These are phyloP conservation scores for Macroramphosus scolopax DNA, from an alignment of 2,797 vertebrate genomes.

Conservation along the genomic window DNA sequence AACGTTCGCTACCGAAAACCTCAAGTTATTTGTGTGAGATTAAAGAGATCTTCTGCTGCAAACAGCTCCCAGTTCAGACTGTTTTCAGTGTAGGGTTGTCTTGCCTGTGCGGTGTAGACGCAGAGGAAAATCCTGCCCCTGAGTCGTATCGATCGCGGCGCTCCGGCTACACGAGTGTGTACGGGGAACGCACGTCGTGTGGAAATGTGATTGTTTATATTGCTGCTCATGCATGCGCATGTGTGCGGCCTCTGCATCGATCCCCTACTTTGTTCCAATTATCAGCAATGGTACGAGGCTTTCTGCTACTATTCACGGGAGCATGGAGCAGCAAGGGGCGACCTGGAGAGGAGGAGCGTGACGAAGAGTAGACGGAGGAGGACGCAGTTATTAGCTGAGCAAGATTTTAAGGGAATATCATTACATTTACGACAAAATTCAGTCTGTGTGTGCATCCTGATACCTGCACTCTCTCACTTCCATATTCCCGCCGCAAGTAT, in stretches of 20 bases:
- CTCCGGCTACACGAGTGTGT: constrained; percentile 23
- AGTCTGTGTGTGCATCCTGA: too few species aligned
- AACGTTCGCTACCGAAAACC: too few species aligned
- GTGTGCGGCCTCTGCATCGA: constrained; percentile 60
- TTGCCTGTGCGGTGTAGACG: constrained; percentile 47
- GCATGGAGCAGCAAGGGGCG: constrained; percentile 51
- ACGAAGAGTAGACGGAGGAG: constrained; percentile 12
- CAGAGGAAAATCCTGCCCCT: constrained; percentile 58
- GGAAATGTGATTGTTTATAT: constrained; percentile 56
- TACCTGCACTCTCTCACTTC: too few species aligned
- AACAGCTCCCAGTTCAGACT: constrained; percentile 31
- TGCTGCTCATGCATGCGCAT: constrained; percentile 21
- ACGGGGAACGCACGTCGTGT: too few species aligned
- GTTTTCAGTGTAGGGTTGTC: constrained; percentile 24
- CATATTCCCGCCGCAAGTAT: constrained; percentile 23
- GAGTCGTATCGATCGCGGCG: constrained; percentile 63
- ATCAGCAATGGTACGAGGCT: constrained; percentile 65
- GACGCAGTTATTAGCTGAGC: too few species aligned
- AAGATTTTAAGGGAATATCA: too few species aligned
- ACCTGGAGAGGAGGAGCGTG: constrained; percentile 19
- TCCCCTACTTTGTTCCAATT: constrained; percentile 80
- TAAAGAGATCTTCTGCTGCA: constrained; percentile 1
- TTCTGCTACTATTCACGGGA: constrained; percentile 65
- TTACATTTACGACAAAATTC: too few species aligned
- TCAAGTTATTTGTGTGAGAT: neutral